Percentiles rank a stretch among this genome's conserved stretches.
Conservation (phyloP, 1,140 invertebrate species). For the Eupristina koningsbergeri region DNA sequence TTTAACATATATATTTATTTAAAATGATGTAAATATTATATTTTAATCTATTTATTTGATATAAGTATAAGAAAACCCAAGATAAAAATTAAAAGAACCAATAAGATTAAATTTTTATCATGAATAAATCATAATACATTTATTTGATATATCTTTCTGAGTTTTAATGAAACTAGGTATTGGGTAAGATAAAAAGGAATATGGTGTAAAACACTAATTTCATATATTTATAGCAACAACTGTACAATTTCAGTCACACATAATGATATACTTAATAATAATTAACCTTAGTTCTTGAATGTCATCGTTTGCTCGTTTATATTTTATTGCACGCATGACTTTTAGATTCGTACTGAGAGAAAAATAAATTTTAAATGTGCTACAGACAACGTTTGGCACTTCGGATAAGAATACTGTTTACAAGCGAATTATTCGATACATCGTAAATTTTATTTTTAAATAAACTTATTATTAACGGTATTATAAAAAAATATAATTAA, state of each 20-base stretch:
- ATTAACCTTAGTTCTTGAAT: conserved; percentile 56
- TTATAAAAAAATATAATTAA: conserved; percentile 46
- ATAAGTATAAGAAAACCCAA: too few species aligned
- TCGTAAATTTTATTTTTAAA: conserved; percentile 20
- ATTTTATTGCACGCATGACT: conserved; percentile 43
- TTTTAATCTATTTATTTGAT: neutral
- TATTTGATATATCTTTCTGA: neutral
- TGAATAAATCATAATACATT: neutral
- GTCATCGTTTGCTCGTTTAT: conserved; percentile 24
- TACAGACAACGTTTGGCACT: conserved; percentile 44
- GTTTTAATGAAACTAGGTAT: neutral
- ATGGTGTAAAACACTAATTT: conserved; percentile 73
- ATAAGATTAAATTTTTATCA: neutral
- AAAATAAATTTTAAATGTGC: conserved; percentile 9
- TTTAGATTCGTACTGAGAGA: conserved; percentile 47
- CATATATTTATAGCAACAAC: conserved; percentile 74
- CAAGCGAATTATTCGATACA: conserved; percentile 12
- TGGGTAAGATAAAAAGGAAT: conserved; percentile 49
- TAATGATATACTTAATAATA: conserved; percentile 65
- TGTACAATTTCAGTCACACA: conserved; percentile 72
- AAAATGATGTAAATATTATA: neutral
- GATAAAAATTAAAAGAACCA: neutral
- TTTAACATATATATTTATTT: neutral
- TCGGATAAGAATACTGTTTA: conserved; percentile 42
- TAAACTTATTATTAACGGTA: conserved; percentile 31